phyloP scores from a whole-genome alignment of 2,797 vertebrate genomes.

The Agapornis canus region DNA sequence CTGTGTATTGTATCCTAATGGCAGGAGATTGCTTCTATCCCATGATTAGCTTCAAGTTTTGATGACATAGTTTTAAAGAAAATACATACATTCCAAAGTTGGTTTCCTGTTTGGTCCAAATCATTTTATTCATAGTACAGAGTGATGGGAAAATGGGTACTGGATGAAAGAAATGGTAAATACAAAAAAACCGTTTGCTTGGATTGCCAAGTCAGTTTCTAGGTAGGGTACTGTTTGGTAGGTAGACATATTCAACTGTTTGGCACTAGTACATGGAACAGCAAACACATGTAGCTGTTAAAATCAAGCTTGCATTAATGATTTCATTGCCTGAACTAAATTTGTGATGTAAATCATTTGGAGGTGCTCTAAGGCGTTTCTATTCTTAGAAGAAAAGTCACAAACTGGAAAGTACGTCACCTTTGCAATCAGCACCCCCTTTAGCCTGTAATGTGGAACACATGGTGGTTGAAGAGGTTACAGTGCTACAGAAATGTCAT shows the following conservation, averaged over 20 bases:
- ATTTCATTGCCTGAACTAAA: conserved; percentile 65
- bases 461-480: conserved; percentile 76
- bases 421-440: conserved; percentile 75
- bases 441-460: conserved; percentile 79
- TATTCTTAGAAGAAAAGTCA: conserved; percentile 73
- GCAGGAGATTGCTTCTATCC: conserved; percentile 5
- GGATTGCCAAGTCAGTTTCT: neutral
- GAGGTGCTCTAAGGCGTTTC: conserved; percentile 69
- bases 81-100: conserved; percentile 16
- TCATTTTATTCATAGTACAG: neutral
- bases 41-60: conserved; percentile 28
- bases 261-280: neutral
- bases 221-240: neutral
- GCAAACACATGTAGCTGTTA: conserved; percentile 37
- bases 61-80: neutral
- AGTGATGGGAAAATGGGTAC: neutral
- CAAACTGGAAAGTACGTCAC: conserved; percentile 68
- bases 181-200: neutral
- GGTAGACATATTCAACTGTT: neutral
- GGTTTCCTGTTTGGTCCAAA: conserved; percentile 27
- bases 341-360: conserved; percentile 67
- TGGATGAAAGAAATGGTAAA: neutral
- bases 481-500: conserved; percentile 77
- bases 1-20: conserved; percentile 27
- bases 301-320: conserved; percentile 54